A percentile compares a stretch with the other conserved stretches of the same genome.
Evolutionary conservation across 2,797 vertebrate species (phyloP).

Genomic region (Holocentrus rufus): DNA sequence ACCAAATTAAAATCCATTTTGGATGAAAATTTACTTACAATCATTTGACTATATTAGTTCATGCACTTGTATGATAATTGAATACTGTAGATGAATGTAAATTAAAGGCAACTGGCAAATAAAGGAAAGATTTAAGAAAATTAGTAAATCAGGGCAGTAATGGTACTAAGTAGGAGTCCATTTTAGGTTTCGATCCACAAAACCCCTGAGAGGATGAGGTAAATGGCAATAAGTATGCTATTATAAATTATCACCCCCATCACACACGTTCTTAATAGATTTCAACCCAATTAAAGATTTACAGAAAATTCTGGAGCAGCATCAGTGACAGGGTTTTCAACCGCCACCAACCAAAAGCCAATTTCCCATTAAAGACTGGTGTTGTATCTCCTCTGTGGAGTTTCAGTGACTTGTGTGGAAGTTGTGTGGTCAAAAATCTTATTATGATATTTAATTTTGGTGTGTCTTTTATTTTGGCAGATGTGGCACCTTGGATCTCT

Average conservation of each 20-base stretch:
- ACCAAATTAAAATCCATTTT: slow-evolving; percentile 18
- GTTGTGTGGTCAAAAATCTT: neutral
- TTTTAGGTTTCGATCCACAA: slow-evolving; percentile 25
- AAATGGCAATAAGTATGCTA: slow-evolving; percentile 24
- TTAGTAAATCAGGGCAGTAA: too few species aligned
- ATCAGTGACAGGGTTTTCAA: neutral
- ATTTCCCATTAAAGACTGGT: neutral
- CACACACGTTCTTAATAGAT: slow-evolving; percentile 15
- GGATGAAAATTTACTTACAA: neutral
- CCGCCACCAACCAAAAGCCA: too few species aligned
- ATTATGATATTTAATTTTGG: neutral
- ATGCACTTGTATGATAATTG: neutral
- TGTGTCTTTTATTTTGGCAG: neutral
- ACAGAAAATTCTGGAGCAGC: slow-evolving; percentile 17
- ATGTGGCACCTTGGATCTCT: neutral
- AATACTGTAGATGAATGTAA: too few species aligned
- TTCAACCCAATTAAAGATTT: slow-evolving; percentile 6
- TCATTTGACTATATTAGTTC: neutral
- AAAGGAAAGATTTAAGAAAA: too few species aligned
- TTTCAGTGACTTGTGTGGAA: neutral
- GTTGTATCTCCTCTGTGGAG: neutral
- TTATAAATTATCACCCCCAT: slow-evolving; percentile 27
- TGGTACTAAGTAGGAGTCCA: neutral
- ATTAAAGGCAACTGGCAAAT: too few species aligned
- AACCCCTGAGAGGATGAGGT: slow-evolving; percentile 11